Conservation (phyloP, 2,113 vertebrate genomes). For the Mormoops blainvillei region DNA sequence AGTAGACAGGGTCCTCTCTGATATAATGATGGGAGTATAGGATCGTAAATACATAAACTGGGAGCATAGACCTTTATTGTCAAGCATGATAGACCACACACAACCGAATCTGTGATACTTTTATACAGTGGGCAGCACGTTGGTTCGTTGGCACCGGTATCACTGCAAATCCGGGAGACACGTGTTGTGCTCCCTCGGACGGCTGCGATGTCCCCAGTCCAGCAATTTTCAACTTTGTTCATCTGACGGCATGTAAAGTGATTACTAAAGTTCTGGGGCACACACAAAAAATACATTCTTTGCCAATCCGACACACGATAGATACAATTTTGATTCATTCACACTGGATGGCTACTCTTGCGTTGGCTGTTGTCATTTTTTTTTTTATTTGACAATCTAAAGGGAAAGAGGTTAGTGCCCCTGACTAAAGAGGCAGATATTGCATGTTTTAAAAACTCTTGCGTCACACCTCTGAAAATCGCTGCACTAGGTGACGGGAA, state of each 20-base stretch:
- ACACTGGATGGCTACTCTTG: too few species aligned
- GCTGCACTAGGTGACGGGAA: not conserved
- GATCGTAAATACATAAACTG: accelerated
- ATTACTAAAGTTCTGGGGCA: too few species aligned
- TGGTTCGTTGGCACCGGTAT: accelerated
- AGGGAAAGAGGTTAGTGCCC: too few species aligned
- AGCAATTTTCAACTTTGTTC: not conserved
- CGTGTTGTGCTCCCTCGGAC: accelerated
- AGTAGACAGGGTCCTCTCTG: not conserved
- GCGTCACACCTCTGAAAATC: not conserved
- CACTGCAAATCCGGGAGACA: accelerated
- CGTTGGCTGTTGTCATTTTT: not conserved
- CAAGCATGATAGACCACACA: accelerated
- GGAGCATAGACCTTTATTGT: not conserved
- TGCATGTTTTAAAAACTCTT: too few species aligned
- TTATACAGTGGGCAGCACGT: accelerated
- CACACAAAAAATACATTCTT: too few species aligned
- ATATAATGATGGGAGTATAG: accelerated
- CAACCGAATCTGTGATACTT: not conserved
- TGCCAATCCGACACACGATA: too few species aligned
- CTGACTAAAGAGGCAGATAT: too few species aligned
- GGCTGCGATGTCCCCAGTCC: not conserved
- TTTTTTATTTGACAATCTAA: not conserved
- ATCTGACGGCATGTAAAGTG: too few species aligned
- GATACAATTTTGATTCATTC: too few species aligned